These are phyloP conservation scores for Eospalax fontanierii DNA, from an alignment of 2,797 vertebrate genomes.

Conservation along the genomic window DNA sequence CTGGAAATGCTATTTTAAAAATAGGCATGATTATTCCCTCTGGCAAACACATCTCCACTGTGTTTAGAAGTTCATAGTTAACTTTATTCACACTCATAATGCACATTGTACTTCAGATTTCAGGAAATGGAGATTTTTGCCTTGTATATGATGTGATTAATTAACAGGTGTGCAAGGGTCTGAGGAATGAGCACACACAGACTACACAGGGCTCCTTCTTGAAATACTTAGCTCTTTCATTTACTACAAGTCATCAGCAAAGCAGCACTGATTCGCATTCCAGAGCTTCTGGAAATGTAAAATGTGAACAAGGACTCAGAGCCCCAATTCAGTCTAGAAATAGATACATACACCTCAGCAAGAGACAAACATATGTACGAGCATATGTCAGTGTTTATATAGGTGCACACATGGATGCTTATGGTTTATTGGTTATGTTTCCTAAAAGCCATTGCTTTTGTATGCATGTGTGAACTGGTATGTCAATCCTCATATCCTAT, in stretches of 20 bases:
- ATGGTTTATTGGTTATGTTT: too few species aligned
- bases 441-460: too few species aligned
- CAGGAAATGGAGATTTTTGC: background rate
- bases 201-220: rapidly evolving
- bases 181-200: too few species aligned
- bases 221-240: background rate
- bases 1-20: background rate
- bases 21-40: background rate
- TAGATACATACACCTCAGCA: too few species aligned
- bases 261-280: rapidly evolving
- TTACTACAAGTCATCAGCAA: rapidly evolving
- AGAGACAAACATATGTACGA: too few species aligned
- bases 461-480: too few species aligned
- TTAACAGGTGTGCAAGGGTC: rapidly evolving
- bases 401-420: too few species aligned
- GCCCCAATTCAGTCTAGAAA: too few species aligned
- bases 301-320: too few species aligned
- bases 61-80: background rate
- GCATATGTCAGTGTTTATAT: too few species aligned
- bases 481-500: too few species aligned
- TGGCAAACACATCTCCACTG: background rate
- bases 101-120: background rate
- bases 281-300: too few species aligned
- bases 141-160: background rate
- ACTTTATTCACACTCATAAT: background rate